Base-by-base conservation (phyloP, 2,797 vertebrate genomes). In the Aphelocoma californica region DNA sequence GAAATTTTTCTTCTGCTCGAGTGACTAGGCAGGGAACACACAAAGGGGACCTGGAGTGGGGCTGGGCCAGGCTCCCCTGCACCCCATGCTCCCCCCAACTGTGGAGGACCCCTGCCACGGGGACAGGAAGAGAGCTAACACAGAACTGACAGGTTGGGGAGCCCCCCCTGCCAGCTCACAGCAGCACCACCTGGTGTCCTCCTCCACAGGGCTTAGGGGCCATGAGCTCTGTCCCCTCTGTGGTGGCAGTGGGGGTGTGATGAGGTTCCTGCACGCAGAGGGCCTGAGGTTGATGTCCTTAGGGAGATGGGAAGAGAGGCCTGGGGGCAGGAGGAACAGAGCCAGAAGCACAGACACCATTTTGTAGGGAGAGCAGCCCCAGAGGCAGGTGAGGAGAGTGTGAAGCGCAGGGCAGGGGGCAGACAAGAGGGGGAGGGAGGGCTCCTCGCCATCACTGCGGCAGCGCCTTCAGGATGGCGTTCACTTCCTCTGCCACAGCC, bases 401-500 rank as follows among this genome's bases (percentile, higher is more conserved):
- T 10, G 0, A 96, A 97, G 96, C 91, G 2, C 7, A 86, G 92
- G 62, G 62, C 28, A 25, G 28, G 67, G 61, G 83, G 57, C 58
- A 73, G 66, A 86, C 23, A 5, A 54, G 74, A 75, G 13, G 74
- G 79, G 42, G 9, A 62, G 34, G 12, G 42, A 53, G 56, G 62
- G 50, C 42, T 75, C 53, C 57, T 86, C 0, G 53, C 53, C 61
- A 57, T 99, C 98, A 99, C 97, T 99, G 99, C 0, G 99, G 99
- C 96, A 99, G 98, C 4, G 99, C 99, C 97, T 99, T 99, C 96
- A 99, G 98, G 96, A 99, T 99, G 97, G 99, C 99, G 0, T 99
- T 99, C 95, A 99, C 99, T 94, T 99, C 99, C 96, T 99, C 99
- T 0, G 99, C 99, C 93, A 99, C 99, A 0, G 99, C 99, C 0